These are phyloP conservation scores for Leptopilina drosophilae DNA, from an alignment of 2,888 invertebrate species.

Conservation along the genomic window DNA sequence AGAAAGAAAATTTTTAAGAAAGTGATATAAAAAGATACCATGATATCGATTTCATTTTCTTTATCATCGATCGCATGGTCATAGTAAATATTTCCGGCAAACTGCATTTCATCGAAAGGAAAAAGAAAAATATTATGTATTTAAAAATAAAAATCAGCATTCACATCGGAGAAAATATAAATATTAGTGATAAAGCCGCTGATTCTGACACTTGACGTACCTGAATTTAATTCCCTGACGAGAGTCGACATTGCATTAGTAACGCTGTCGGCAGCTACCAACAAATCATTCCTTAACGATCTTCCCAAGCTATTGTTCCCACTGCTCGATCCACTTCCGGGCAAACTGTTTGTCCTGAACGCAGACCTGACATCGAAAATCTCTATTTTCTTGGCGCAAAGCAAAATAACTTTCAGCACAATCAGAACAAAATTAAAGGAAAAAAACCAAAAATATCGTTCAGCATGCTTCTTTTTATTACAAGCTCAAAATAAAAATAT, in stretches of 20 bases:
- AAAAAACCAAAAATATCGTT: constrained; percentile 15
- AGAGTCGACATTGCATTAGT: constrained; percentile 98
- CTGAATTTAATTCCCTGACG: constrained; percentile 96
- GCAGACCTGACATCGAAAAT: constrained; percentile 76
- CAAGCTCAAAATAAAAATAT: not conserved
- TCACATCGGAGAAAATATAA: constrained; percentile 36
- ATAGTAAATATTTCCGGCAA: not conserved
- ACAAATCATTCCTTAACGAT: constrained; percentile 89
- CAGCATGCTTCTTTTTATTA: constrained; percentile 36
- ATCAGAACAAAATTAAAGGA: constrained; percentile 34
- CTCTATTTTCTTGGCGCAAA: constrained; percentile 74
- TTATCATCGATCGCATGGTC: constrained; percentile 21
- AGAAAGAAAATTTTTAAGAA: constrained; percentile 43
- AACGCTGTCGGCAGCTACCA: constrained; percentile 97
- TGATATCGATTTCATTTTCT: constrained; percentile 3
- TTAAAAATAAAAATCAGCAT: constrained; percentile 41
- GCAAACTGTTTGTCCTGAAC: constrained; percentile 76
- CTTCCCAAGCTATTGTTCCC: constrained; percentile 78
- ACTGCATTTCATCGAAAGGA: not conserved
- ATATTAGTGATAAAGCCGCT: constrained; percentile 3
- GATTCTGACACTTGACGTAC: constrained; percentile 78
- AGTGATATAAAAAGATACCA: not conserved
- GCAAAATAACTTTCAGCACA: constrained; percentile 64
- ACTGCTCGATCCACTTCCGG: constrained; percentile 75
- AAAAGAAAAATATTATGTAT: too few relatives aligned